Percentiles rank a stretch among this genome's conserved stretches.
phyloP scores from a whole-genome alignment of 2,888 invertebrate genomes.

The Acrobasis consociella region DNA sequence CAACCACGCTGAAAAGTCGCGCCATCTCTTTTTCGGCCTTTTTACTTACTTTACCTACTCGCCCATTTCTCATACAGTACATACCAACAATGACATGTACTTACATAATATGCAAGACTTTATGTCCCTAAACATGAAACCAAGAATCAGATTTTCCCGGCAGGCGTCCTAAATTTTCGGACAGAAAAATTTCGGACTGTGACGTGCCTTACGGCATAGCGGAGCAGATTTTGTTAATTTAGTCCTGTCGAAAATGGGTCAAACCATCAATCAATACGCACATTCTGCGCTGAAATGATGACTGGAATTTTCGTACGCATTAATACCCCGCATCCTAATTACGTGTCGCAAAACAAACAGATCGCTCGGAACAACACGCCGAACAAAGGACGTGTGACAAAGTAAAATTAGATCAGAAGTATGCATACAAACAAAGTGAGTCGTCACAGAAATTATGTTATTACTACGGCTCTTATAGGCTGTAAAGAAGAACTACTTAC shows the following conservation, averaged over 20 bases:
- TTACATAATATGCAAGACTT: too few species aligned
- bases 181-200: conserved; percentile 31
- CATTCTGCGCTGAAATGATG: not conserved
- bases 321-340: conserved; percentile 8
- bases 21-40: too few species aligned
- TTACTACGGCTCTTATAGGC: not conserved
- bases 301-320: conserved; percentile 8
- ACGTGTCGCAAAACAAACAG: conserved; percentile 15
- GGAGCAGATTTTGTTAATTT: too few species aligned
- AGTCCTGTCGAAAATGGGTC: not conserved
- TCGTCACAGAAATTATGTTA: not conserved
- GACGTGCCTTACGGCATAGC: too few species aligned
- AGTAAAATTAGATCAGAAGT: not conserved
- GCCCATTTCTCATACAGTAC: too few species aligned
- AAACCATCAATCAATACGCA: conserved; percentile 3
- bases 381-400: not conserved
- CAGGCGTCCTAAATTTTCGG: too few species aligned
- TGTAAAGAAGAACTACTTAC: too few species aligned
- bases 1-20: too few species aligned
- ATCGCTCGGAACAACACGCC: not conserved
- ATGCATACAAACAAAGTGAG: not conserved
- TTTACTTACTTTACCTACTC: too few species aligned
- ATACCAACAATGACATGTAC: too few species aligned
- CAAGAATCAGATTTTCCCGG: too few species aligned
- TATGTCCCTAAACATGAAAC: too few species aligned